Conservation (phyloP, 2,113 vertebrate genomes). For the Xenus cinereus region DNA sequence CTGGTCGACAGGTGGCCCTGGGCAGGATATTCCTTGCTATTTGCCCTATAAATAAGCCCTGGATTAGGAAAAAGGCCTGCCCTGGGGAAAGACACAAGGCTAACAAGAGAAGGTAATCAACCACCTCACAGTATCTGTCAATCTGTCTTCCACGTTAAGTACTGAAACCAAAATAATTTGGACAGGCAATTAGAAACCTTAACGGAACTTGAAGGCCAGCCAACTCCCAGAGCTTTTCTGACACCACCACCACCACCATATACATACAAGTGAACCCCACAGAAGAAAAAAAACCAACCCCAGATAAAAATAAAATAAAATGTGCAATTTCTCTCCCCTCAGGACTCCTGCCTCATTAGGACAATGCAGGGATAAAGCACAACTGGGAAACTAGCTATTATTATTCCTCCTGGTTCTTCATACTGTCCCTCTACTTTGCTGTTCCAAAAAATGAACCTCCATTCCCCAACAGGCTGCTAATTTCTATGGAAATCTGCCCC, state of each 20-base stretch:
- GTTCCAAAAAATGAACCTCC: not conserved
- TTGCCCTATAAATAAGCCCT: not conserved
- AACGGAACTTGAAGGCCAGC: not conserved
- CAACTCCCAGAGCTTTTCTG: not conserved
- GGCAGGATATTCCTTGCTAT: not conserved
- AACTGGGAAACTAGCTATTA: not conserved
- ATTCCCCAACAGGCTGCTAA: not conserved
- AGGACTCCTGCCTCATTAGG: not conserved
- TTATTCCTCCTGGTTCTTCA: not conserved
- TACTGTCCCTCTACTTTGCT: fast-evolving
- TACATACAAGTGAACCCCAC: not conserved
- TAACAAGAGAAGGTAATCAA: not conserved
- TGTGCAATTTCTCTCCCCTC: not conserved
- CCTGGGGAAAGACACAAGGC: not conserved
- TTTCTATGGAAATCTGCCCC: not conserved
- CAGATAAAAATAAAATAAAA: not conserved
- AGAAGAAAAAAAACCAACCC: not conserved
- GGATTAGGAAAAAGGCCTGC: not conserved
- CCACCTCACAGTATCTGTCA: not conserved
- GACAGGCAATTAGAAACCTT: not conserved
- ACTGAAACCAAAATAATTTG: not conserved
- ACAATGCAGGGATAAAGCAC: not conserved
- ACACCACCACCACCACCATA: not conserved
- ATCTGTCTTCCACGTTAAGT: not conserved
- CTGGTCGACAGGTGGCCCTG: not conserved